These are phyloP conservation scores for Umimayanthus kanabou DNA, from an alignment of 92 coral and sea anemone species.

Conservation along the genomic window DNA sequence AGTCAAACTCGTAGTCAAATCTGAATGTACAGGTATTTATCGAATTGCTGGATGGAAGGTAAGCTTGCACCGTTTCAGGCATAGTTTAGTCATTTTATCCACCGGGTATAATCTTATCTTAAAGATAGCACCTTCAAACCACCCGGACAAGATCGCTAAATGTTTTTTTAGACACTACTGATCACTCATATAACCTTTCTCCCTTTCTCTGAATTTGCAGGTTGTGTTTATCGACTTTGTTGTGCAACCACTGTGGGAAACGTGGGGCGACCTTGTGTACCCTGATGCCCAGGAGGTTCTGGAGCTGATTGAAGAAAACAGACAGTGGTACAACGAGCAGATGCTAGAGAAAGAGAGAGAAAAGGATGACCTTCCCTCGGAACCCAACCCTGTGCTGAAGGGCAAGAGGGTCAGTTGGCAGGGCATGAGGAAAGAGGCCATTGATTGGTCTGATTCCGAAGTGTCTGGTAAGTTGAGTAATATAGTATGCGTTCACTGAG, in stretches of 20 bases:
- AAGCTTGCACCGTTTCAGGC: too few relatives aligned
- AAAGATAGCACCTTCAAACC: too few relatives aligned
- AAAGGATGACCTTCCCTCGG: slow-evolving; percentile 52
- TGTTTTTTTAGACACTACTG: too few relatives aligned
- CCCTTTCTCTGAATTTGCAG: slow-evolving; percentile 42
- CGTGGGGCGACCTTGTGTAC: slow-evolving; percentile 95
- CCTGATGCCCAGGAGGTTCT: slow-evolving; percentile 94
- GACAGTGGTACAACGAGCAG: slow-evolving; percentile 96
- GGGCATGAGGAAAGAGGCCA: slow-evolving; percentile 90
- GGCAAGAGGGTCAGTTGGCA: slow-evolving; percentile 98
- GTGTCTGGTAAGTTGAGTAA: slow-evolving; percentile 67
- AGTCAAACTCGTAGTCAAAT: too few relatives aligned
- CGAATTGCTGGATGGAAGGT: too few relatives aligned
- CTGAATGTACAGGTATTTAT: too few relatives aligned
- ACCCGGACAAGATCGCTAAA: background rate
- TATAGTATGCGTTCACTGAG: slow-evolving; percentile 2
- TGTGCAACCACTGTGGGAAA: slow-evolving; percentile 98
- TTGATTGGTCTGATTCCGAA: slow-evolving; percentile 92
- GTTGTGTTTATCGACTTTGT: slow-evolving; percentile 99
- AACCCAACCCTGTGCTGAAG: slow-evolving; percentile 68
- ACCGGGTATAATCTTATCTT: too few relatives aligned
- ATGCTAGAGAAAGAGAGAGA: slow-evolving; percentile 88
- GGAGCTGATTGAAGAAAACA: slow-evolving; percentile 91
- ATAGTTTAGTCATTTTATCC: too few relatives aligned
- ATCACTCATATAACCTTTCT: background rate